These are phyloP conservation scores for Fragum sueziense DNA, from an alignment of 2,888 invertebrate genomes.

Conservation along the genomic window DNA sequence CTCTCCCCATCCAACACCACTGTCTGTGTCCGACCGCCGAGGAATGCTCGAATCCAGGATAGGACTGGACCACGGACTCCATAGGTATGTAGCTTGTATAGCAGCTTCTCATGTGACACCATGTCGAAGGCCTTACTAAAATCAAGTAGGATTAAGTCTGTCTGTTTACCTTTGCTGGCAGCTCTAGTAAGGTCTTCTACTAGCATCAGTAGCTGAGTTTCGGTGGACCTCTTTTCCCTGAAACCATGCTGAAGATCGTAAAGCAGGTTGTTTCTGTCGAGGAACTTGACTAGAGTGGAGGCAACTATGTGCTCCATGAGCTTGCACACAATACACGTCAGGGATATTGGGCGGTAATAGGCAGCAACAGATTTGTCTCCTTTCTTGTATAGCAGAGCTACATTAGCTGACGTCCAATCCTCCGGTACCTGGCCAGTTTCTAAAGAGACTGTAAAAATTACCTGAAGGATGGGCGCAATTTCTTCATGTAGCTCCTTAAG, in stretches of 20 bases:
- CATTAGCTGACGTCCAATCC: too few relatives aligned
- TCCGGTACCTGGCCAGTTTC: not conserved
- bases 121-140: constrained; percentile 41
- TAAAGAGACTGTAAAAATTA: too few relatives aligned
- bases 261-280: constrained; percentile 15
- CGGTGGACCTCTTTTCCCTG: too few relatives aligned
- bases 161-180: too few relatives aligned
- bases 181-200: too few relatives aligned
- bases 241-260: constrained; percentile 40
- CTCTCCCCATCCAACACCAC: constrained; percentile 6
- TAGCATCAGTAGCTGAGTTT: too few relatives aligned
- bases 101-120: constrained; percentile 27
- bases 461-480: too few relatives aligned
- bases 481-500: too few relatives aligned
- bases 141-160: too few relatives aligned
- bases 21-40: constrained; percentile 15
- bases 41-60: constrained; percentile 19
- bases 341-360: constrained; percentile 11
- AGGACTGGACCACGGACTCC: constrained; percentile 18
- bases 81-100: constrained; percentile 21
- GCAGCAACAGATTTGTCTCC: not conserved
- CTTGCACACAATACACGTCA: constrained; percentile 28
- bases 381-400: too few relatives aligned
- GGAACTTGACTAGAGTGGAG: not conserved
- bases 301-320: too few relatives aligned